Base-by-base conservation (phyloP, 64 coral and sea anemone species). In the Platygyra sinensis region DNA sequence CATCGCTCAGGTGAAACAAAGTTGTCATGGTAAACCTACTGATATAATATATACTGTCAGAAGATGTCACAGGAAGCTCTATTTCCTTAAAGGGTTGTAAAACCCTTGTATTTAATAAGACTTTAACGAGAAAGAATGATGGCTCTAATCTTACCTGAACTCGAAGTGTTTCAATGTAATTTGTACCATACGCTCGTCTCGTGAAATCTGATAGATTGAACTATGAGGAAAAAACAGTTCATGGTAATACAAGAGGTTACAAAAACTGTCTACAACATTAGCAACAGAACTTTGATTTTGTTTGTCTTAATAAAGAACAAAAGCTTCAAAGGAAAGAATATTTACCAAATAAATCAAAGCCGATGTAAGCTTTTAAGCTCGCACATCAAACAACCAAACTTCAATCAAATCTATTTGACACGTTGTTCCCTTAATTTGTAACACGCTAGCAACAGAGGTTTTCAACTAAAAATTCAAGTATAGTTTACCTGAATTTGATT, bases 121-220 rank as follows among this genome's bases (percentile, higher is more conserved):
- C 54, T 9, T 1, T 1, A 57, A 57, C 0, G 11, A 57, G 9
- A 15, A 57, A 57, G 54, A 57, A 16, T 57, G 2, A 57, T 15
- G 3, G 24, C 19, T 32, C 18, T 29, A 60, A 29, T n/a, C 25
- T 63, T 84, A 98, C 96, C 97, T 99, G 97, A 88, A 99, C 97
- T 80, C 97, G 87, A 81, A 96, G 76, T 49, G 97, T 99, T 89
- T 99, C 97, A 71, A 99, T 99, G 91, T 99, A 99, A 74, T 99
- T 99, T 65, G 97, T 99, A 4, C 97, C 97, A 60, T 99, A 99
- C 46, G 97, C 97, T 28, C 97, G 82, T 73, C 97, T 91, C 65
- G 97, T 99, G 86, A 99, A 99, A 91, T 99, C 97, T 61, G 97
- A 99, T 71, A 99, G 94, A 80, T 99, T 99, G 67, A 99, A 99